Conservation (phyloP, 2,797 vertebrate species). For the Sebastes kiyomatsui region DNA sequence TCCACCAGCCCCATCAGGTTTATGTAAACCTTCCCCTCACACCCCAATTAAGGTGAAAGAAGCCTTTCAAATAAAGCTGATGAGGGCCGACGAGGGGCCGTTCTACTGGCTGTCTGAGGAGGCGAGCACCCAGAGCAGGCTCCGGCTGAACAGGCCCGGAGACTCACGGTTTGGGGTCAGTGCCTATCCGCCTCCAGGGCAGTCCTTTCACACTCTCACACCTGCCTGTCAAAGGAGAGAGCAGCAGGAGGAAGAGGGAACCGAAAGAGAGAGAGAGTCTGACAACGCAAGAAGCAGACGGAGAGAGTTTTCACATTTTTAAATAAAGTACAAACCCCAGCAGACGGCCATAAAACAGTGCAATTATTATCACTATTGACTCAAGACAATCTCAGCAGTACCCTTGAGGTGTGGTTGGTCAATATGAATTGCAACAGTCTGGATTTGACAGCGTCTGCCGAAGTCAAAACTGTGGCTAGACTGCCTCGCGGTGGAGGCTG, state of each 20-base stretch:
- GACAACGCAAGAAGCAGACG: not conserved
- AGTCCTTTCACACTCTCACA: conserved; percentile 88
- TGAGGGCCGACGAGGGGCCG: conserved; percentile 64
- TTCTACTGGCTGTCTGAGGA: conserved; percentile 50
- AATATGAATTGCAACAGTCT: conserved; percentile 39
- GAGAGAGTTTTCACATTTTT: conserved; percentile 27
- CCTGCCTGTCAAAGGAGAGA: conserved; percentile 87
- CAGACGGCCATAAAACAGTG: conserved; percentile 50
- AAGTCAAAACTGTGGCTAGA: conserved; percentile 44
- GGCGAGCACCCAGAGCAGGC: conserved; percentile 47
- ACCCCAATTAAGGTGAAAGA: conserved; percentile 71
- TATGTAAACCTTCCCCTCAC: conserved; percentile 23
- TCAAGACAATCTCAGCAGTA: conserved; percentile 45
- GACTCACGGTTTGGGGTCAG: conserved; percentile 90
- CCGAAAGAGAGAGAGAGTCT: not conserved
- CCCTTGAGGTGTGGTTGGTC: conserved; percentile 54
- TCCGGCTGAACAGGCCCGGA: conserved; percentile 59
- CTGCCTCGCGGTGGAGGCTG: conserved; percentile 65
- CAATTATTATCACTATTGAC: conserved; percentile 63
- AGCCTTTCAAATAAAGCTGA: conserved; percentile 74
- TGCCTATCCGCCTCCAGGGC: conserved; percentile 82
- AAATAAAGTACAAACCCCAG: conserved; percentile 53
- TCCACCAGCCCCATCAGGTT: conserved; percentile 8
- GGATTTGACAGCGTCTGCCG: not conserved
- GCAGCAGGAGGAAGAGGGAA: conserved; percentile 35